Percentiles rank a stretch among this genome's conserved stretches.
Evolutionary conservation across 1,140 invertebrate species (phyloP).

Genomic region (Drosophila kohkoa): DNA sequence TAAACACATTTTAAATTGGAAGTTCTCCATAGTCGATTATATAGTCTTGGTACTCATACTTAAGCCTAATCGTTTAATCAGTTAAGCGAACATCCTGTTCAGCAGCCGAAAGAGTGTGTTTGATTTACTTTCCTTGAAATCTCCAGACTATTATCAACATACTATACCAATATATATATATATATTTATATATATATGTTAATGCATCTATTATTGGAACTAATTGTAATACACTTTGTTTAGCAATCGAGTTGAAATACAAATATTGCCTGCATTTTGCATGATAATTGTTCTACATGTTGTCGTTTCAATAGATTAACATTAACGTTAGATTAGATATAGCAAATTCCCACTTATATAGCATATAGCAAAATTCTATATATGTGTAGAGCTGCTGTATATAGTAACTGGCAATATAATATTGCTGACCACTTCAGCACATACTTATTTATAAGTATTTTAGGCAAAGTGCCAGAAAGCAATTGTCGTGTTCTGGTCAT

Average conservation of each 20-base stretch:
- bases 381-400: neutral
- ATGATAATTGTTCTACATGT: neutral
- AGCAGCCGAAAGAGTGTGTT: neutral
- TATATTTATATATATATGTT: neutral
- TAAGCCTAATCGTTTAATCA: constrained; percentile 21
- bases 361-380: neutral
- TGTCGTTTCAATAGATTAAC: constrained; percentile 28
- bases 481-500: neutral
- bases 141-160: neutral
- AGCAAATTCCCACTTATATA: constrained; percentile 11
- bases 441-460: neutral
- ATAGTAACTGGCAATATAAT: neutral
- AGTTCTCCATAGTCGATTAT: constrained; percentile 3
- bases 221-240: constrained; percentile 13
- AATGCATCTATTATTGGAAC: neutral
- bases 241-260: constrained; percentile 1
- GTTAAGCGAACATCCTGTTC: constrained; percentile 12
- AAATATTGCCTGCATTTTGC: constrained; percentile 2
- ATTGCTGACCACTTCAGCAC: neutral
- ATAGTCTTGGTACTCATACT: neutral
- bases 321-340: constrained; percentile 41
- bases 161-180: neutral
- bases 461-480: neutral
- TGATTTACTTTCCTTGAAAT: neutral
- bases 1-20: constrained; percentile 8